Evolutionary conservation across 2,888 invertebrate genomes (phyloP), one percentile per base, ranked within the genome.

Genomic region (Neria commutata): DNA sequence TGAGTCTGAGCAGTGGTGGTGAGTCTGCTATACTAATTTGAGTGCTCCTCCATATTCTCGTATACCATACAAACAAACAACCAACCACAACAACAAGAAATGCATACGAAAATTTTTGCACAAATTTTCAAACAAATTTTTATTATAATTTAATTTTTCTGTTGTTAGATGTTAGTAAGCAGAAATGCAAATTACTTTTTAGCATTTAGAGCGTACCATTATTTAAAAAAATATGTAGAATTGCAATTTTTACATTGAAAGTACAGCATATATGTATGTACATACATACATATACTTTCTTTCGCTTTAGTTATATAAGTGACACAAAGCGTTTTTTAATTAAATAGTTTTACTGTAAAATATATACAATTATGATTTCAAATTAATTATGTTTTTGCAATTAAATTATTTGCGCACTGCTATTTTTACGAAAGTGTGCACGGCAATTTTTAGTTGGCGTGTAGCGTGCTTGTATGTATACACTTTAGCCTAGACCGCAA

Each of bases 1-100:
- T 77, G 53, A 77, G 74, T 67, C 71, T 73, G 54, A 67, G 71
- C 63, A 83, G 83, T 83, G 81, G 80, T 76, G 82, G 82, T 81
- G 79, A 81, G 81, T 81, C 81, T 71, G 76, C 79, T 71, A 75
- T 81, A 67, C 72, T 74, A 70, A 75, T 77, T 52, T 69, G 62
- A 58, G 14, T 54, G 47, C 58, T 73, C 67, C 73, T n/a, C n/a
- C n/a, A n/a, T n/a, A n/a, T n/a, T n/a, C n/a, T n/a, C n/a, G n/a
- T n/a, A n/a, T n/a, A n/a, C n/a, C n/a, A n/a, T n/a, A 49, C 54
- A 40, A 2, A 47, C 33, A 25, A 16, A 17, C 16, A 26, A 29
- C 37, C 42, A 49, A 37, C 26, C 49, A 59, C 50, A 47, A 8
- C 46, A 26, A 17, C 53, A 47, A 47, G 23, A 49, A 57, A 63